Base-by-base conservation (phyloP, 2,113 vertebrate genomes). In the Morone chrysops region DNA sequence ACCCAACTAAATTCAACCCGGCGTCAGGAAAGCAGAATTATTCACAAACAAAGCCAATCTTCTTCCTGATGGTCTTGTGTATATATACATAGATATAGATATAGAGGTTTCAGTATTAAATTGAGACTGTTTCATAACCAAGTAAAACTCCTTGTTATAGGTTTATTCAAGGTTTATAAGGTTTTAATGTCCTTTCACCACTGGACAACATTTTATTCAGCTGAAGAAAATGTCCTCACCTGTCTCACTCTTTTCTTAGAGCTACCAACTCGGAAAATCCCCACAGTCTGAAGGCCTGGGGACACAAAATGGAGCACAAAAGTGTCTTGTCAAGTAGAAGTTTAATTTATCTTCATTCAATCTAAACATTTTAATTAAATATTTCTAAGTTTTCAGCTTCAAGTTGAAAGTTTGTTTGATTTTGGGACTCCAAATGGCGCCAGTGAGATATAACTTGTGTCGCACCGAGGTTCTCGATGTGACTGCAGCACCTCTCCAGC, bases 221-320 rank as follows among this genome's bases (percentile, higher is more conserved):
- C 2, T 60, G 41, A 22, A 4, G 16, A 10, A 61, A 17, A 5
- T 1, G 2, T 60, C 38, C 91, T 95, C 92, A 98, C 98, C 96
- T 99, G 94, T 88, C 95, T 92, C 36, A 99, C 97, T 93, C 96
- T 96, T 67, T 96, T 96, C 88, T 95, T 96, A 0, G 97, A 98
- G 94, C 97, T 97, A 4, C 97, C 98, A 0, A 97, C 94, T 0
- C 97, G 93, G 91, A 99, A 99, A 89, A 99, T 97, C 13, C 97
- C 98, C 59, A 97, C 96, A 0, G 97, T 96, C 47, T 95, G 96
- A 80, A 99, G 95, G 48, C 97, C 98, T 99, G 90, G 13, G 86
- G 81, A 80, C 7, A 82, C 6, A 80, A 57, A 77, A 72, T 22
- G 36, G 10, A 20, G 38, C 41, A 14, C 14, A 48, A 36, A 4